phyloP scores from a whole-genome alignment of 2,888 invertebrate species.

The Sinotaia quadrata region DNA sequence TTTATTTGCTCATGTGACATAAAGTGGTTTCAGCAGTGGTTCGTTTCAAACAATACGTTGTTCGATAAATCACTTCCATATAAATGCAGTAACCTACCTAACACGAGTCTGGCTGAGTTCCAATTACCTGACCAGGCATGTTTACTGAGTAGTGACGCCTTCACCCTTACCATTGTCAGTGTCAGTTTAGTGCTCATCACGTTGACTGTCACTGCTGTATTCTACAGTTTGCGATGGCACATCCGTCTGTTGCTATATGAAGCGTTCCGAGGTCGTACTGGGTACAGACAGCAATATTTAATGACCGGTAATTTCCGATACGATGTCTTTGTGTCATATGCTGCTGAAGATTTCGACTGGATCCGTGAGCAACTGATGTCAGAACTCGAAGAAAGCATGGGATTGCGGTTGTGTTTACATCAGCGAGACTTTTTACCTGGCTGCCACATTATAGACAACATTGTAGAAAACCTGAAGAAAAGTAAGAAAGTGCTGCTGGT shows the following conservation, averaged over 20 bases:
- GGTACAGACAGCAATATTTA: too few species aligned
- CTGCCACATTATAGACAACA: slow-evolving; percentile 80
- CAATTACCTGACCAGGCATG: not conserved
- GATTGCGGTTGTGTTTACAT: slow-evolving; percentile 76
- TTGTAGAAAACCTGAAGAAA: slow-evolving; percentile 80
- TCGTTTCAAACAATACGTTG: not conserved
- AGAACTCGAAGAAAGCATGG: slow-evolving; percentile 75
- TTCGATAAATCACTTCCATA: not conserved
- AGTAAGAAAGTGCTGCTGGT: slow-evolving; percentile 79
- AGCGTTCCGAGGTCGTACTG: slow-evolving; percentile 66
- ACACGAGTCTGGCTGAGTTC: not conserved
- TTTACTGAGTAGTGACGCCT: not conserved
- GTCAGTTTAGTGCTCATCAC: not conserved
- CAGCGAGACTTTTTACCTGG: slow-evolving; percentile 83
- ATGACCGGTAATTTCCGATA: too few species aligned
- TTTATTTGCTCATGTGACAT: not conserved
- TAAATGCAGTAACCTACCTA: not conserved
- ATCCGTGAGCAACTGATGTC: slow-evolving; percentile 79
- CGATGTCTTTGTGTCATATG: slow-evolving; percentile 82
- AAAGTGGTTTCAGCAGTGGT: slow-evolving; percentile 10
- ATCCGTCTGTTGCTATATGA: slow-evolving; percentile 73
- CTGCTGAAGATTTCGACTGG: slow-evolving; percentile 79
- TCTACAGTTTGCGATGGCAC: slow-evolving; percentile 17
- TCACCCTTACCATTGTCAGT: not conserved
- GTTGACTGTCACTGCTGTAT: not conserved